Evolutionary conservation across 2,113 vertebrate genomes (phyloP).

Genomic region (Tachuris rubrigastra): DNA sequence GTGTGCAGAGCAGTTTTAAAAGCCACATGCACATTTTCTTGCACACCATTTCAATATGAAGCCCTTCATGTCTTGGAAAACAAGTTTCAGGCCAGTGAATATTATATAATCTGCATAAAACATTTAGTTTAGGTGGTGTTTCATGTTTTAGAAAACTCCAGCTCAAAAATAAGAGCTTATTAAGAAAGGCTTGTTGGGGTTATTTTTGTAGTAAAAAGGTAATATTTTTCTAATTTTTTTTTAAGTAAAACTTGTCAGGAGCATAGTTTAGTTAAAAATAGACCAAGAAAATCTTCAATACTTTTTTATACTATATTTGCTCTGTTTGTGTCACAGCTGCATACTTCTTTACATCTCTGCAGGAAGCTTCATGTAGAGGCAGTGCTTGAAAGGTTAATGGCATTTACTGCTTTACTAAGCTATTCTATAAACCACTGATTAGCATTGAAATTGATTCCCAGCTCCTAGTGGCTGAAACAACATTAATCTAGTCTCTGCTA

Average conservation of each 20-base stretch:
- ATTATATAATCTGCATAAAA: not conserved
- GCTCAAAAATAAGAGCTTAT: not conserved
- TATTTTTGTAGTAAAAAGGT: not conserved
- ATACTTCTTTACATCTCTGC: slow-evolving; percentile 13
- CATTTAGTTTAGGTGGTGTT: not conserved
- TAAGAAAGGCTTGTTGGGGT: accelerated
- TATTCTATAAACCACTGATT: slow-evolving; percentile 75
- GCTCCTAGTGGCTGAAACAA: slow-evolving; percentile 64
- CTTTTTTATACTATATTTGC: not conserved
- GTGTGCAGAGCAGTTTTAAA: not conserved
- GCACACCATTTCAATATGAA: not conserved
- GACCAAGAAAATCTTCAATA: not conserved
- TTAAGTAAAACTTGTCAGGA: not conserved
- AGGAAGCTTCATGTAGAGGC: slow-evolving; percentile 28
- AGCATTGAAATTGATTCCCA: slow-evolving; percentile 76
- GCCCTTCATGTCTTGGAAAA: not conserved
- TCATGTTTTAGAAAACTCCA: not conserved
- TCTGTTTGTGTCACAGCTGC: slow-evolving; percentile 9
- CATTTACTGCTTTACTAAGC: slow-evolving; percentile 65
- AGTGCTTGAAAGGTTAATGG: slow-evolving; percentile 68
- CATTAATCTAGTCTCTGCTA: slow-evolving; percentile 72
- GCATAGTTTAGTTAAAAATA: not conserved
- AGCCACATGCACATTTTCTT: not conserved
- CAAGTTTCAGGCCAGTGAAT: not conserved
- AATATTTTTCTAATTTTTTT: not conserved